Evolutionary conservation across 37 sponge, comb jelly and placozoan genomes (phyloP).

Genomic region (Ephydatia muelleri): DNA sequence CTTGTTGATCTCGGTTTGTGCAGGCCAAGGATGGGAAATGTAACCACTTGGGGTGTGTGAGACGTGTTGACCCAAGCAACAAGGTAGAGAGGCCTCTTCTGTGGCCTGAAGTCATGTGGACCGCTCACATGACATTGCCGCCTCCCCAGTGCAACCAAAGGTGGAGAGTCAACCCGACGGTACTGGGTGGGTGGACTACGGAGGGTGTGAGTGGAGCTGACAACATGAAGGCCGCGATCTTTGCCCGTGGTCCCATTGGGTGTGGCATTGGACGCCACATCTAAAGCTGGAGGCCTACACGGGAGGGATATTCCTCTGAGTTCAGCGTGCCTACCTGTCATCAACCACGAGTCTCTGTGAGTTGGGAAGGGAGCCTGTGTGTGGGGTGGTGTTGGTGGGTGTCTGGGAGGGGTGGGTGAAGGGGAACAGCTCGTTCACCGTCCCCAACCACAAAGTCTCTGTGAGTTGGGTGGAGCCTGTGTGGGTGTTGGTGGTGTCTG

Average conservation of each 20-base stretch:
- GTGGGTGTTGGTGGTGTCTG: neutral
- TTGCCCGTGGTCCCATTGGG: slow-evolving; percentile 73
- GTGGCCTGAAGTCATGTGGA: neutral
- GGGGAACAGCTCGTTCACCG: no score
- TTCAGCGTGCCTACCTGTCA: slow-evolving; percentile 22
- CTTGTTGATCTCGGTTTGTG: no score
- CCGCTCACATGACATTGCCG: neutral
- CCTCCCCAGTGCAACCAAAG: slow-evolving; percentile 58
- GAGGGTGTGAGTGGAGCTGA: slow-evolving; percentile 71
- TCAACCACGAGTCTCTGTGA: slow-evolving; percentile 84
- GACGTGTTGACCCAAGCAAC: slow-evolving; percentile 44
- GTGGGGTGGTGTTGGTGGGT: neutral
- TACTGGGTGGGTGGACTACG: slow-evolving; percentile 82
- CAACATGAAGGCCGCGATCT: slow-evolving; percentile 82
- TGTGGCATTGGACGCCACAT: slow-evolving; percentile 76
- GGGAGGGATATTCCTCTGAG: slow-evolving; percentile 55
- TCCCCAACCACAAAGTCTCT: slow-evolving; percentile 80
- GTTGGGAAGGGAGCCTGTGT: neutral
- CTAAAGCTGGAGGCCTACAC: slow-evolving; percentile 72
- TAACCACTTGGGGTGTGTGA: slow-evolving; percentile 75
- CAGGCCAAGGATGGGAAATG: slow-evolving; percentile 56
- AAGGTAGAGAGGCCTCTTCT: neutral
- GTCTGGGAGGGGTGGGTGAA: neutral
- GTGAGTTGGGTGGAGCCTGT: slow-evolving; percentile 4
- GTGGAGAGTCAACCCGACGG: slow-evolving; percentile 51